These are phyloP conservation scores for Pangasius krempfi DNA, from an alignment of 2,797 vertebrate genomes.

Conservation along the genomic window DNA sequence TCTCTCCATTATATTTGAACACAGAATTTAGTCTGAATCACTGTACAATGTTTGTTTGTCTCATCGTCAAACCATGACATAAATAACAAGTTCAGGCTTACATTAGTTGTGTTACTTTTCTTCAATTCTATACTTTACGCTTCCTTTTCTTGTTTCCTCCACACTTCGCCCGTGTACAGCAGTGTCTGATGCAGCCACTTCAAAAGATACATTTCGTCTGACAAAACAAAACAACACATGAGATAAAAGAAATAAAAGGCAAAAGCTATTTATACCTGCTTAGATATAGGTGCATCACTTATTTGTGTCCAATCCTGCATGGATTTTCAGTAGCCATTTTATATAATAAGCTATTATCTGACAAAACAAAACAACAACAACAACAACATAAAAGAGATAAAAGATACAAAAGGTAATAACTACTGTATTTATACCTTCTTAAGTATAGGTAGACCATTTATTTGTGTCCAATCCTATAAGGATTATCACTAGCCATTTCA, in stretches of 20 bases:
- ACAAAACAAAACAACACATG: neutral
- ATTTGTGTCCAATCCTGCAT: neutral
- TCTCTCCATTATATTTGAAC: neutral
- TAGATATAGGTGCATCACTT: neutral
- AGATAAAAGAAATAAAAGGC: neutral
- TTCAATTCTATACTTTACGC: neutral
- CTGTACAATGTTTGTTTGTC: neutral
- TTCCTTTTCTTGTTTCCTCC: neutral
- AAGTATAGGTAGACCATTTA: neutral
- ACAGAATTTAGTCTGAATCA: neutral
- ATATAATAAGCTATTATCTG: neutral
- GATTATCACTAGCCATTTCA: neutral
- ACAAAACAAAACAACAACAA: neutral
- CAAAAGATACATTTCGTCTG: neutral
- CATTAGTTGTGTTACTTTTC: neutral
- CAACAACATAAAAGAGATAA: constrained; percentile 1
- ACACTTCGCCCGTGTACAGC: neutral
- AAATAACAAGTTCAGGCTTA: too few species aligned
- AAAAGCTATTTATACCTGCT: neutral
- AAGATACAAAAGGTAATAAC: neutral
- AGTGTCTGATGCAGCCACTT: neutral
- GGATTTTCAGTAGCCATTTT: neutral
- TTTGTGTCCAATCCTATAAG: neutral
- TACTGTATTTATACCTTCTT: neutral
- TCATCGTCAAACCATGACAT: neutral